Evolutionary conservation across 2,797 vertebrate species (phyloP).

Genomic region (Centropyge bicolor): DNA sequence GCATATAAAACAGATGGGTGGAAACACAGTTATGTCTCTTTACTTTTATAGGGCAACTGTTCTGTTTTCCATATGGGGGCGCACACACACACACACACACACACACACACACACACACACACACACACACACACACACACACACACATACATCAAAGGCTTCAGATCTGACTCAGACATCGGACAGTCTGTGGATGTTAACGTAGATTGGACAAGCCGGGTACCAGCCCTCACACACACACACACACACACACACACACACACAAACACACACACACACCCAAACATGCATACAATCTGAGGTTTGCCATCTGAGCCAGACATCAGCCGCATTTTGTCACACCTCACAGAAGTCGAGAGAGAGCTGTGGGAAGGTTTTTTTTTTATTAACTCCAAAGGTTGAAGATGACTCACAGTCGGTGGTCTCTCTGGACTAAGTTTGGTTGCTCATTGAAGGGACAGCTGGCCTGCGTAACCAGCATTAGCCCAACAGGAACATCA

Average conservation of each 20-base stretch:
- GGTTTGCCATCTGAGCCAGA: slow-evolving; percentile 67
- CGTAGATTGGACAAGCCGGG: slow-evolving; percentile 11
- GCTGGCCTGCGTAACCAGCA: slow-evolving; percentile 47
- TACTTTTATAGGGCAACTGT: not conserved
- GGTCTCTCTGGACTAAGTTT: slow-evolving; percentile 52
- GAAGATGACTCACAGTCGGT: slow-evolving; percentile 67
- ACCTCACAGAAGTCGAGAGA: slow-evolving; percentile 62
- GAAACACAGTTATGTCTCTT: not conserved
- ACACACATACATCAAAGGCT: not conserved
- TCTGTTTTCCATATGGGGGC: not conserved
- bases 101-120: not conserved
- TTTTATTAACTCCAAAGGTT: slow-evolving; percentile 63
- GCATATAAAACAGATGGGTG: too few species aligned
- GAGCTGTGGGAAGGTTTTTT: slow-evolving; percentile 47
- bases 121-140: not conserved
- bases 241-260: not conserved
- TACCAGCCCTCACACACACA: not conserved
- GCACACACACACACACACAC: not conserved
- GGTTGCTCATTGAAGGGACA: slow-evolving; percentile 50
- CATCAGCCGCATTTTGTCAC: slow-evolving; percentile 68
- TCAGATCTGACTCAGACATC: slow-evolving; percentile 30
- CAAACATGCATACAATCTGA: not conserved
- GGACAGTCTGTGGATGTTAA: slow-evolving; percentile 20
- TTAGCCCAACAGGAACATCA: slow-evolving; percentile 21
- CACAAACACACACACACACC: slow-evolving; percentile 19